Percentiles rank a stretch among this genome's conserved stretches.
Conservation (phyloP, 1,140 invertebrate genomes). For the Hyposmocoma kahamanoa region DNA sequence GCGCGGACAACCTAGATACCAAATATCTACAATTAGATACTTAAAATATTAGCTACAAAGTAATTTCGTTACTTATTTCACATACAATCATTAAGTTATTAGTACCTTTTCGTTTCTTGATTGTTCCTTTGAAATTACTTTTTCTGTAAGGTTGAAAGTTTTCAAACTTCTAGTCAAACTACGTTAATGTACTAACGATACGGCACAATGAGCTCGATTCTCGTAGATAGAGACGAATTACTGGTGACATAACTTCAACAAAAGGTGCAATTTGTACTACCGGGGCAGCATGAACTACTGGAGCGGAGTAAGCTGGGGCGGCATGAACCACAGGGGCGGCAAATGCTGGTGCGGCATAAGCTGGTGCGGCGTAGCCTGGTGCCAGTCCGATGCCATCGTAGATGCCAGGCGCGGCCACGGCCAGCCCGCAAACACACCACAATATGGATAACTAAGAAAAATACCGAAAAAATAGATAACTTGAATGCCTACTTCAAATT, state of each 20-base stretch:
- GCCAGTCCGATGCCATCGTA: slow-evolving; percentile 25
- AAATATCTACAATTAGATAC: too few species aligned
- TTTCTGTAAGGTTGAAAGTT: too few species aligned
- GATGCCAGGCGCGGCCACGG: slow-evolving; percentile 43
- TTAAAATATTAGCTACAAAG: too few species aligned
- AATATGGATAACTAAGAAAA: slow-evolving; percentile 60
- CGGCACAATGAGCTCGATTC: too few species aligned
- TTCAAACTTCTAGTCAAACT: too few species aligned
- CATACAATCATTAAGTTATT: too few species aligned
- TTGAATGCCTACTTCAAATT: too few species aligned
- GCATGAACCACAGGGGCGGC: slow-evolving; percentile 11
- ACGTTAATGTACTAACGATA: too few species aligned
- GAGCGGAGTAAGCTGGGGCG: slow-evolving; percentile 15
- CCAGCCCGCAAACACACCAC: slow-evolving; percentile 53
- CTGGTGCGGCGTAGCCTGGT: slow-evolving; percentile 29
- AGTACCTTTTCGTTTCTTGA: too few species aligned
- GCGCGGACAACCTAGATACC: slow-evolving; percentile 56
- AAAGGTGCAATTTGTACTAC: slow-evolving; percentile 28
- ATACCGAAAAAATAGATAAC: neutral
- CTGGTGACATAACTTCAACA: slow-evolving; percentile 33
- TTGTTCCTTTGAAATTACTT: too few species aligned
- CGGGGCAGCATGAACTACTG: slow-evolving; percentile 9
- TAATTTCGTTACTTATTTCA: too few species aligned
- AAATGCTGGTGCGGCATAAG: slow-evolving; percentile 18
- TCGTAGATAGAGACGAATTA: slow-evolving; percentile 21